These are phyloP conservation scores for Agapornis roseicollis DNA, from an alignment of 2,113 vertebrate species.

Conservation along the genomic window DNA sequence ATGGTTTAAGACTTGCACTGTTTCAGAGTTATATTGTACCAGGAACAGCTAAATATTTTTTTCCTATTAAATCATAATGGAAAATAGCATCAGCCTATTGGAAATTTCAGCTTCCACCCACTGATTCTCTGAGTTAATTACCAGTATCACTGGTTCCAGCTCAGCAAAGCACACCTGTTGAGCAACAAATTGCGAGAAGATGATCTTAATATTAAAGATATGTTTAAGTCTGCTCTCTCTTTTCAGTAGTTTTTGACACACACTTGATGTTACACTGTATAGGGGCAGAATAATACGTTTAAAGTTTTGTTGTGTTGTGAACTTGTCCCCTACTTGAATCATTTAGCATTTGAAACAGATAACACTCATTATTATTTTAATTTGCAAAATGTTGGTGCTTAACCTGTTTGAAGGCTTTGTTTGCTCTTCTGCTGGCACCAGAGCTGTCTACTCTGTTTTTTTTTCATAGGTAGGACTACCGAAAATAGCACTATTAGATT, in stretches of 20 bases:
- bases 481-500: background rate
- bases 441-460: fast-evolving
- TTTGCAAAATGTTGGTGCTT: background rate
- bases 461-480: fast-evolving
- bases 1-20: background rate
- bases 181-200: background rate
- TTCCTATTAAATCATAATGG: background rate
- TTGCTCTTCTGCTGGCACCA: background rate
- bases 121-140: background rate
- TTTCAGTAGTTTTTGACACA: background rate
- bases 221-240: background rate
- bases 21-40: background rate
- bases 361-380: background rate
- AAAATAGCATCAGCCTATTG: background rate
- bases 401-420: background rate
- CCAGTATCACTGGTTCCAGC: background rate
- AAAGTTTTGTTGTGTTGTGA: background rate
- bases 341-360: background rate
- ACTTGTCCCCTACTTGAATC: background rate
- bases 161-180: background rate
- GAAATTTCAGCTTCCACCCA: background rate
- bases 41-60: background rate
- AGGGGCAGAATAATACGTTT: fast-evolving
- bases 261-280: background rate
- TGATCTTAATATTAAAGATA: background rate